Conservation (phyloP, 2,113 vertebrate species). For the Trichomycterus rosablanca region DNA sequence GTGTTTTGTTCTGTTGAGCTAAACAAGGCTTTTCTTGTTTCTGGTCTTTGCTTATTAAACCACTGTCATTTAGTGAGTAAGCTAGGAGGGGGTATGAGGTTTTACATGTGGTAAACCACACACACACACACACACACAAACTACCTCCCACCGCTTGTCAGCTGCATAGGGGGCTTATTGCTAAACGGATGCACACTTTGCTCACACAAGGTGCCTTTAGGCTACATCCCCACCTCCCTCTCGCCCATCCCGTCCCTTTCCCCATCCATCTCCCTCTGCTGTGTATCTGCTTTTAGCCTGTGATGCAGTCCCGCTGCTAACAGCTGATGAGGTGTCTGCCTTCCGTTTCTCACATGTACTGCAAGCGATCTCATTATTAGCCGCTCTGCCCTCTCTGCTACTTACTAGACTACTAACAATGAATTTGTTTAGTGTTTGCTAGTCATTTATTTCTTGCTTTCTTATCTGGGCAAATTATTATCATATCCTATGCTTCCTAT, state of each 20-base stretch:
- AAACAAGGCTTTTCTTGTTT: background rate
- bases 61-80: conserved; percentile 3
- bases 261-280: conserved; percentile 3
- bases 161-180: conserved; percentile 28
- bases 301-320: conserved; percentile 27
- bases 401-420: too few species aligned
- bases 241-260: background rate
- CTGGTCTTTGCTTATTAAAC: conserved; percentile 12
- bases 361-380: conserved; percentile 27
- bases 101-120: conserved; percentile 7
- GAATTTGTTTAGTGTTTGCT: too few species aligned
- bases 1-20: background rate
- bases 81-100: conserved; percentile 12
- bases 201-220: conserved; percentile 33
- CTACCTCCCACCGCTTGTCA: conserved; percentile 29
- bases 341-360: conserved; percentile 28
- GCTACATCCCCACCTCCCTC: conserved; percentile 2
- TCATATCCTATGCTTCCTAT: too few species aligned
- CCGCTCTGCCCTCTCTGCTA: conserved; percentile 7
- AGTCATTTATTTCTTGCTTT: too few species aligned
- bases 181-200: conserved; percentile 34
- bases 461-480: too few species aligned
- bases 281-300: conserved; percentile 12
- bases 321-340: conserved; percentile 39
- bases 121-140: too few species aligned